Percentiles rank a stretch among this genome's conserved stretches.
Conservation (phyloP, 1,140 invertebrate genomes). For the Diabrotica virgifera region DNA sequence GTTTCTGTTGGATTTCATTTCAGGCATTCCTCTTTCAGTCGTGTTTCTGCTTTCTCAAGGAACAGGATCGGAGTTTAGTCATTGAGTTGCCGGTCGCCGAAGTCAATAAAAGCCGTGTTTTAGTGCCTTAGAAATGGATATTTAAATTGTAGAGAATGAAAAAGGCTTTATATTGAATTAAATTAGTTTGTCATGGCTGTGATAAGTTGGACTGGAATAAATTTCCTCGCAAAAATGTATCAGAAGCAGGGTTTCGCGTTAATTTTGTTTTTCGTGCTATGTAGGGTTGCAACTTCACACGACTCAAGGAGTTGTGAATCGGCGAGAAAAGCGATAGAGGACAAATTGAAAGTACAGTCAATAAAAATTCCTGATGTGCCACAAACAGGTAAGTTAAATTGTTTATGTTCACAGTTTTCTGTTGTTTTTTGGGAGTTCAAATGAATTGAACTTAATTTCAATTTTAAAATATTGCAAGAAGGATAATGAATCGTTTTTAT, state of each 20-base stretch:
- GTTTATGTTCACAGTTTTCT: too few species aligned
- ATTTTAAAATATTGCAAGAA: too few species aligned
- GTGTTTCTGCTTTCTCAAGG: background rate
- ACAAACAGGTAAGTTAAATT: constrained; percentile 8
- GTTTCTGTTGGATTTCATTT: background rate
- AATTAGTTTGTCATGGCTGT: constrained; percentile 13
- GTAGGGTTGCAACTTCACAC: background rate
- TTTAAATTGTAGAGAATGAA: constrained; percentile 3
- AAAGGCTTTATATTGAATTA: constrained; percentile 5
- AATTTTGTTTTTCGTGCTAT: constrained; percentile 3
- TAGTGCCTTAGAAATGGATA: constrained; percentile 20
- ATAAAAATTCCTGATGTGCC: constrained; percentile 9
- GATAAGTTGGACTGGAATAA: constrained; percentile 8
- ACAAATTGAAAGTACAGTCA: constrained; percentile 5
- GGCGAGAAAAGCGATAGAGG: constrained; percentile 9
- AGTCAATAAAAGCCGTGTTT: constrained; percentile 1
- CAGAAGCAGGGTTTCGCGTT: constrained; percentile 11
- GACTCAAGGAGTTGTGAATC: constrained; percentile 12
- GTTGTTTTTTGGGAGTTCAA: too few species aligned
- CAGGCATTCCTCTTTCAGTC: constrained; percentile 1
- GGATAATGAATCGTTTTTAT: too few species aligned
- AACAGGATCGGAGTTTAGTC: background rate
- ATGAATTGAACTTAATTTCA: too few species aligned
- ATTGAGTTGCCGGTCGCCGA: background rate
- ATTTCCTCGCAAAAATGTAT: constrained; percentile 8